Evolutionary conservation across 2,888 invertebrate genomes (phyloP).

Genomic region (Lasioglossum villosulum): DNA sequence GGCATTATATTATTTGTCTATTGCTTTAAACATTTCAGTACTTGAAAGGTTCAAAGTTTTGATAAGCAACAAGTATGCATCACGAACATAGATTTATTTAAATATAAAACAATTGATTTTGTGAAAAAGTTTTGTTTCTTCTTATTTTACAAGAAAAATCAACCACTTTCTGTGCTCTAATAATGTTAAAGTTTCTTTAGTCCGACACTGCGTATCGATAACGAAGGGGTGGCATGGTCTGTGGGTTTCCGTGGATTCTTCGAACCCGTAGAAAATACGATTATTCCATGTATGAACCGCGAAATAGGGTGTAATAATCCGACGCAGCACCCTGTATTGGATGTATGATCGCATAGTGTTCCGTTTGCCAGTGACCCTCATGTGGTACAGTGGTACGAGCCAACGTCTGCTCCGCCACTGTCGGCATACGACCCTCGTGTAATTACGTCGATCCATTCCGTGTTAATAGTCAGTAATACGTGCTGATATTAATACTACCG

Average conservation of each 20-base stretch:
- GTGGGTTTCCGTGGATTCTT: neutral
- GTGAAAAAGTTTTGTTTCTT: neutral
- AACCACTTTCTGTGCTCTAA: neutral
- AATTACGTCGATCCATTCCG: conserved; percentile 71
- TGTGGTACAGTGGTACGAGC: conserved; percentile 62
- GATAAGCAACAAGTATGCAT: no score
- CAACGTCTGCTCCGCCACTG: conserved; percentile 66
- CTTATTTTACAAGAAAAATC: neutral
- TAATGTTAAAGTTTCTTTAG: neutral
- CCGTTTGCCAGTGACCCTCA: conserved; percentile 61
- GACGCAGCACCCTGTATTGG: conserved; percentile 45
- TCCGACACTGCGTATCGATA: neutral
- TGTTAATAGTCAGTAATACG: conserved; percentile 74
- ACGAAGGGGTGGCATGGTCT: neutral
- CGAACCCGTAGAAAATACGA: conserved; percentile 29
- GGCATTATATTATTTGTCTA: no score
- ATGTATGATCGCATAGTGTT: conserved; percentile 55
- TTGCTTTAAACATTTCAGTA: no score
- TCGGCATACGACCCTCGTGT: conserved; percentile 55
- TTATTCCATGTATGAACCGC: conserved; percentile 25
- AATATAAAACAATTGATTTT: neutral
- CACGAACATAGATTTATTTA: no score
- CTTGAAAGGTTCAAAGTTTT: neutral
- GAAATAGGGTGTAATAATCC: conserved; percentile 63
- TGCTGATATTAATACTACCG: conserved; percentile 65